Evolutionary conservation across 2,888 invertebrate genomes (phyloP), one percentile per base, ranked within the genome.

Genomic region (Drosophila sordidapex): DNA sequence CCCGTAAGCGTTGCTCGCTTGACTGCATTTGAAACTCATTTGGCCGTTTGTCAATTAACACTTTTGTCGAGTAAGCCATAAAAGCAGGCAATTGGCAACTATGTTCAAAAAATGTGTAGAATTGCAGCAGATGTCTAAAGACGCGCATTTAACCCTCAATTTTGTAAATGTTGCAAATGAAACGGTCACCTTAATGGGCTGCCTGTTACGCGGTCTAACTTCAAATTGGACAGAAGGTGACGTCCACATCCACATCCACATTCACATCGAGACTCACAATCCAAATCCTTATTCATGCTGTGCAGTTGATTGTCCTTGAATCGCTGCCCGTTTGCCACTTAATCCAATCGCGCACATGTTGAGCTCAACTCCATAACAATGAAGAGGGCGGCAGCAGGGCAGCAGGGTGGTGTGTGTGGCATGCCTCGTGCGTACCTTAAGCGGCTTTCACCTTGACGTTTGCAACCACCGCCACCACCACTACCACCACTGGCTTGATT

Each of bases 71-170:
- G 77, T 74, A 77, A 76, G 77, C 80, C 65, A 77, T 73, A 74
- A 77, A 70, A 65, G 64, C 31, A 43, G 21, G 40, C 59, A 59
- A 70, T 57, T 54, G 70, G 61, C 58, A 73, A 70, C 53, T 57
- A 43, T 38, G 43, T 53, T 46, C 15, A 25, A 25, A 18, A 25
- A 46, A 25, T 46, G 7, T 25, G 8, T 33, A 82, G 80, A 90
- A 91, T 91, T 65, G 66, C 58, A 76, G 68, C 91, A 91, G 92
- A 91, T 91, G 91, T 87, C 80, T 91, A 91, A 91, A 91, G 80
- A 87, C 70, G 66, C 67, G 78, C 82, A 85, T 90, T 86, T 91
- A 92, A 91, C 91, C 90, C 91, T 90, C 90, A 90, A 89, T 90
- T 78, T 64, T 69, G 76, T 75, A 90, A 87, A 87, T 89, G 88